phyloP scores from a whole-genome alignment of 2,888 invertebrate species.

The Brenthis hecate region DNA sequence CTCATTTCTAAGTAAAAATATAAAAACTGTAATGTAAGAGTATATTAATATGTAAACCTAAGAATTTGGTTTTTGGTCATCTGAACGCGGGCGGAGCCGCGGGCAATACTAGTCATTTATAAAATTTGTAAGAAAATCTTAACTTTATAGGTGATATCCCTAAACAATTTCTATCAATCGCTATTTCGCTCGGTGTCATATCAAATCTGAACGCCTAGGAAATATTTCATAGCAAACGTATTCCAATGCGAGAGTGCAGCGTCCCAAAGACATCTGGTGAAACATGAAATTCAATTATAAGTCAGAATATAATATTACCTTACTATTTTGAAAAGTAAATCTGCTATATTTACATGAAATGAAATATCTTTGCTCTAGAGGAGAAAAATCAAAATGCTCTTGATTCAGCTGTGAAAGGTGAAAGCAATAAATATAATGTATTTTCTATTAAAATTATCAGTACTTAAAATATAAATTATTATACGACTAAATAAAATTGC shows the following conservation, averaged over 20 bases:
- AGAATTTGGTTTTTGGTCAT: no score
- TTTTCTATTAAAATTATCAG: no score
- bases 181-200: conserved; percentile 30
- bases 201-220: conserved; percentile 56
- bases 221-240: conserved; percentile 72
- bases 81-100: no score
- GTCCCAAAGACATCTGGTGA: conserved; percentile 50
- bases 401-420: neutral
- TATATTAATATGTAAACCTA: no score
- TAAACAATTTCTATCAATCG: neutral
- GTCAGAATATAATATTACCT: conserved; percentile 35
- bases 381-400: neutral
- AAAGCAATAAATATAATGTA: neutral
- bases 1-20: no score
- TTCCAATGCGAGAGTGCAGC: conserved; percentile 51
- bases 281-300: conserved; percentile 39
- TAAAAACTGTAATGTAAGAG: no score
- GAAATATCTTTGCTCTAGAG: neutral
- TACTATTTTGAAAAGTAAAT: conserved; percentile 35
- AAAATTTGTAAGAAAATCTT: no score
- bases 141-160: no score
- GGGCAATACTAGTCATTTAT: no score
- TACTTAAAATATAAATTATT: no score
- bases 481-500: no score
- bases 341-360: conserved; percentile 5